Base-by-base conservation (phyloP, 2,888 invertebrate species). In the Acanthoscelides obtectus region DNA sequence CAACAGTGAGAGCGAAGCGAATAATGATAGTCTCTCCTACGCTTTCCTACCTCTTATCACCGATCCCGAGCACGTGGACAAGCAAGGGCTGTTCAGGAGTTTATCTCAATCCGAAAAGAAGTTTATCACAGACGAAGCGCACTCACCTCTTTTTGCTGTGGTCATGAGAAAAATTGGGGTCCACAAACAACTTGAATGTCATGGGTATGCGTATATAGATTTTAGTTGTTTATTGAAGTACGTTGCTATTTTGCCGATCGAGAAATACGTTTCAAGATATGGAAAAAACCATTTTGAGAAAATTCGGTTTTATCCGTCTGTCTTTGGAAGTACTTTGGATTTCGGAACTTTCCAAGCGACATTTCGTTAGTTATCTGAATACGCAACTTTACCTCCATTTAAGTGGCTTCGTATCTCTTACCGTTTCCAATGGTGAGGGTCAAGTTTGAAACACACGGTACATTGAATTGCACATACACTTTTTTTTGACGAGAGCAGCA, bases 141-240 rank as follows among this genome's bases (percentile, higher is more conserved):
- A 95, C 86, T 93, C 94, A 20, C 95, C 95, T 0, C 89, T 96
- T 80, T 95, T 96, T 86, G 94, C 95, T 68, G 95, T 96, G 25
- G 95, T 96, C 72, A 96, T 96, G 95, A 90, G 95, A 80, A 90
- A 92, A 22, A 89, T 90, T 69, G 93, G 91, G 67, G 91, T 92
- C 22, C 92, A 93, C 1, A 93, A 93, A 82, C 90, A 93, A 78
- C 86, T 96, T 75, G 95, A 96, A 87, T 96, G 96, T 85, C 96
- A 96, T 87, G 96, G 94, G 82, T 83, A 75, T 77, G 8, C 19
- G 78, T 70, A 64, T 66, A 20, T 20, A 6, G 22, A 20, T 66
- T 4, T 12, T 65, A 5, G 12, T 65, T 65, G 3, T 65, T 63
- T 8, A 63, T 63, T 63, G 19, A 63, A n/a, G n/a, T n/a, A n/a